phyloP scores from a whole-genome alignment of 2,797 vertebrate species.

The Craterocephalus amniculus region DNA sequence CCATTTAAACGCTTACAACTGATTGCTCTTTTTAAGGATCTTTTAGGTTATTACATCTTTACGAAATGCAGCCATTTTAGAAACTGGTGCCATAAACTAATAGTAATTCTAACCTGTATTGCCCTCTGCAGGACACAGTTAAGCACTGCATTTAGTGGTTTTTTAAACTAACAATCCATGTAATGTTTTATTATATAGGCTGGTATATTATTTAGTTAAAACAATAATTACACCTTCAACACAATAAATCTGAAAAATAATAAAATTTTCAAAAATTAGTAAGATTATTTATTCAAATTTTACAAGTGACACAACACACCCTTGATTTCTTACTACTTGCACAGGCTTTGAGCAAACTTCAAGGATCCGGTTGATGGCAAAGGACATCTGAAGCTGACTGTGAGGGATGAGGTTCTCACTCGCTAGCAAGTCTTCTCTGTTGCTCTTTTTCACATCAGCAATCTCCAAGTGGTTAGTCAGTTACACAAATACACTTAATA shows the following conservation, averaged over 20 bases:
- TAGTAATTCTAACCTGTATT: slow-evolving; percentile 33
- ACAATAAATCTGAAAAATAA: neutral
- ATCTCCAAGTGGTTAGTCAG: slow-evolving; percentile 36
- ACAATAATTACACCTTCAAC: slow-evolving; percentile 17
- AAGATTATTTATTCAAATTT: slow-evolving; percentile 21
- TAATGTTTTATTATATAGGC: slow-evolving; percentile 29
- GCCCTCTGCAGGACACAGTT: slow-evolving; percentile 63
- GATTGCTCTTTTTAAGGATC: slow-evolving; percentile 30
- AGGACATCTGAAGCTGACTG: slow-evolving; percentile 19
- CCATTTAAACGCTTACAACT: slow-evolving; percentile 32
- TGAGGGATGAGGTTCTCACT: slow-evolving; percentile 5
- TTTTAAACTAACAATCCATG: slow-evolving; percentile 17
- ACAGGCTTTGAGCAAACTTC: slow-evolving; percentile 35
- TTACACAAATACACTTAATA: slow-evolving; percentile 30
- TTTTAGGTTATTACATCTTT: slow-evolving; percentile 50
- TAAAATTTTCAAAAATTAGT: neutral
- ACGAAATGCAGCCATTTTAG: slow-evolving; percentile 72
- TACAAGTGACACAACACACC: slow-evolving; percentile 12
- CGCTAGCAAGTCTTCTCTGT: neutral
- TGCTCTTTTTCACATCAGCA: slow-evolving; percentile 30
- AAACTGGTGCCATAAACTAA: slow-evolving; percentile 52
- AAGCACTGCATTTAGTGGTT: slow-evolving; percentile 52
- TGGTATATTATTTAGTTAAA: slow-evolving; percentile 13
- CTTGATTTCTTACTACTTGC: slow-evolving; percentile 21
- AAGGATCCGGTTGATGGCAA: slow-evolving; percentile 26